Percentiles rank a stretch among this genome's conserved stretches.
Conservation (phyloP, 2,797 vertebrate genomes). For the Anolis apletophallus region DNA sequence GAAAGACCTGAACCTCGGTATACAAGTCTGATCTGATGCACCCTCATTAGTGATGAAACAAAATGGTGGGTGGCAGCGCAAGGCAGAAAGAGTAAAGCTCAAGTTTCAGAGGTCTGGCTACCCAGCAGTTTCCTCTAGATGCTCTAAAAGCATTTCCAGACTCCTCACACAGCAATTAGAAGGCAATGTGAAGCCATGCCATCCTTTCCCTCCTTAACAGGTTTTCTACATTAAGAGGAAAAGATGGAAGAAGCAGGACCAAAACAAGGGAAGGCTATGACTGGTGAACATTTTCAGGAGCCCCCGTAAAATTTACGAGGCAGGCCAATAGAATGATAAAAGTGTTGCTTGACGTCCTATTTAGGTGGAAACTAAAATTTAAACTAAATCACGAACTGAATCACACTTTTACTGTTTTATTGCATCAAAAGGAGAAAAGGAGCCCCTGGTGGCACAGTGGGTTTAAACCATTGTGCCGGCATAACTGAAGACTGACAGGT, state of each 20-base stretch:
- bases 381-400: background rate
- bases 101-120: background rate
- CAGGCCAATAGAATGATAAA: background rate
- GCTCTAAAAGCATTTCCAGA: background rate
- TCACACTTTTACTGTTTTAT: background rate
- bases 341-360: background rate
- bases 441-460: no score
- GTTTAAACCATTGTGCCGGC: no score
- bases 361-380: no score
- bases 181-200: background rate
- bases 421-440: background rate
- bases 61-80: constrained; percentile 14
- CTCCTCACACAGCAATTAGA: background rate
- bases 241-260: background rate
- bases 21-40: background rate
- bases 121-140: background rate
- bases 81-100: background rate
- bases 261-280: background rate
- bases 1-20: constrained; percentile 24
- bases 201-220: background rate
- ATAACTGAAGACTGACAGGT: no score
- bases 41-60: constrained; percentile 48
- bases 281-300: background rate
- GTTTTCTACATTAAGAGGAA: background rate
- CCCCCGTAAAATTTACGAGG: background rate